These are phyloP conservation scores for Spialia ferax DNA, from an alignment of 2,888 invertebrate species.

Conservation along the genomic window DNA sequence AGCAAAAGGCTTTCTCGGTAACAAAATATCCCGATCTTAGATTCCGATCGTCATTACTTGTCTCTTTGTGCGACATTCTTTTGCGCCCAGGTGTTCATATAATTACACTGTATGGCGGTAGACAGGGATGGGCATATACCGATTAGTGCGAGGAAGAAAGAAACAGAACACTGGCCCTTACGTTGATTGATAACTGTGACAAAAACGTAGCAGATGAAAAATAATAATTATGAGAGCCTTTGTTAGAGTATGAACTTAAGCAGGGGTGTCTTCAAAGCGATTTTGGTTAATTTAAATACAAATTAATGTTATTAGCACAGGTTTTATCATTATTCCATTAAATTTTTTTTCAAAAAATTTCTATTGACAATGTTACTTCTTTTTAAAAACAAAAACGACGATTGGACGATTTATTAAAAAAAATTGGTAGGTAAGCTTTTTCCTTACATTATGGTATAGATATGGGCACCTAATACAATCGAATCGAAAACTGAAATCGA, in stretches of 20 bases:
- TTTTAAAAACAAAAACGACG: too few relatives aligned
- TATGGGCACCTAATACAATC: too few relatives aligned
- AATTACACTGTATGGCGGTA: conserved; percentile 76
- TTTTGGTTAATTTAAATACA: conserved; percentile 30
- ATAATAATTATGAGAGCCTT: conserved; percentile 85
- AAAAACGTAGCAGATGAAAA: conserved; percentile 87
- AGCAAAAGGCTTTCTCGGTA: conserved; percentile 84
- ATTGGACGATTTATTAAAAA: too few relatives aligned
- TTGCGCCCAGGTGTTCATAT: conserved; percentile 86
- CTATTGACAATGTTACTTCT: too few relatives aligned
- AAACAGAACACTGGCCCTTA: conserved; percentile 68
- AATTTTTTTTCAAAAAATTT: neutral
- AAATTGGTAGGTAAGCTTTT: too few relatives aligned
- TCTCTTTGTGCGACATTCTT: conserved; percentile 86
- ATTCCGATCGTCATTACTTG: conserved; percentile 84
- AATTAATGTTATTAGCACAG: conserved; percentile 10
- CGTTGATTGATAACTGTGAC: conserved; percentile 88
- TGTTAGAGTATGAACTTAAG: conserved; percentile 79
- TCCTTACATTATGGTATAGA: too few relatives aligned
- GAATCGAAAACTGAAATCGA: too few relatives aligned
- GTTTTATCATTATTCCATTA: neutral
- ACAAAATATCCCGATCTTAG: conserved; percentile 84
- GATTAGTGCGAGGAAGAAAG: conserved; percentile 53
- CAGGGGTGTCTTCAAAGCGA: conserved; percentile 66
- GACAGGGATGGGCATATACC: conserved; percentile 63